Base-by-base conservation (phyloP, 2,888 invertebrate genomes). In the Tridacna gigas region DNA sequence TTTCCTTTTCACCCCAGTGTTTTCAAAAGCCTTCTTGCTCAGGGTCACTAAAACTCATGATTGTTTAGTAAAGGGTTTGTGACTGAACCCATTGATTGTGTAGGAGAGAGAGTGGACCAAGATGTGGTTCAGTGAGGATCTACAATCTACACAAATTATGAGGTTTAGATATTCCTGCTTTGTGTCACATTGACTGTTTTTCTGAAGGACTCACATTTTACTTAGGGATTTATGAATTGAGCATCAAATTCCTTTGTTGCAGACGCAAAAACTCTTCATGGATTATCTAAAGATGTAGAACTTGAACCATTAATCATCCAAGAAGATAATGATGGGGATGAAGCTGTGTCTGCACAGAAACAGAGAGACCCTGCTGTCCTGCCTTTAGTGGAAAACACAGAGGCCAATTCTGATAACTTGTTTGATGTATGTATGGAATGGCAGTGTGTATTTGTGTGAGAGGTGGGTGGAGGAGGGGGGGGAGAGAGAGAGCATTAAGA, bases 331-430 rank as follows among this genome's bases (percentile, higher is more conserved):
- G 75, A 75, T 13, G 63, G 61, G 11, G 63, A 48, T 20, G 51
- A 22, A 37, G 74, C 56, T 63, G 67, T 66, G 45, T 61, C 71
- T 69, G 51, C 73, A 13, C 51, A 22, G 15, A 83, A 73, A 65
- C 73, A 60, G 13, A 67, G 86, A 48, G 66, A 51, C 15, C 13
- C 96, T 0, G 96, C 97, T 84, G 95, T 97, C 82, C 95, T 98
- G 83, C 98, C 98, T 0, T 96, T 97, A 84, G 96, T 97, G 88
- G 97, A 97, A 84, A 97, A 97, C 93, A 96, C 97, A 60, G 97
- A 97, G 0, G 97, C 97, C 0, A 97, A 98, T 94, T 96, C 98
- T 95, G 98, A 99, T 95, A 98, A 98, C 94, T 95, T 99, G 80
- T 98, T 98, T 95, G 98, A 98, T 95, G 98, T 98, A 96, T 96